Evolutionary conservation across 2,113 vertebrate species (phyloP).

Genomic region (Megalops atlanticus): DNA sequence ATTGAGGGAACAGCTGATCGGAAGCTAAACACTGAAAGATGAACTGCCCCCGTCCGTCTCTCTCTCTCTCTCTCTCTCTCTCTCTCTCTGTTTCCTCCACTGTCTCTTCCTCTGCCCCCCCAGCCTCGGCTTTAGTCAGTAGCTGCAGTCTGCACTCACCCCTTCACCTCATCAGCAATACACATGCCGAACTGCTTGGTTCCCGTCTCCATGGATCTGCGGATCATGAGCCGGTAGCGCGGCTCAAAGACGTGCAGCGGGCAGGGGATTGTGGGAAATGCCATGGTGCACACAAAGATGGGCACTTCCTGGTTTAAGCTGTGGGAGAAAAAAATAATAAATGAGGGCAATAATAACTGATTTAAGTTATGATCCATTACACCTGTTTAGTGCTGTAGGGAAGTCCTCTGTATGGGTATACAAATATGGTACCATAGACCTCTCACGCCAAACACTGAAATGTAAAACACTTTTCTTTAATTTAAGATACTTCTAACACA

Average conservation of each 20-base stretch:
- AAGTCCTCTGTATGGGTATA: not conserved
- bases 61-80: not conserved
- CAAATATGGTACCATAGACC: too few species aligned
- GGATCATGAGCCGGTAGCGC: constrained; percentile 88
- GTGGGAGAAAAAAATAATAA: constrained; percentile 33
- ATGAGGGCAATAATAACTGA: not conserved
- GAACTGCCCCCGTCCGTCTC: too few species aligned
- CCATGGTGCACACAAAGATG: constrained; percentile 92
- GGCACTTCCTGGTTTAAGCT: constrained; percentile 93
- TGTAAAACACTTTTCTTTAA: too few species aligned
- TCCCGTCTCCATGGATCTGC: constrained; percentile 90
- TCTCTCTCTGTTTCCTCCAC: too few species aligned
- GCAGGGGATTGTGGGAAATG: constrained; percentile 91
- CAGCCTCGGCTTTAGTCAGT: too few species aligned
- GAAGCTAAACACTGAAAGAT: too few species aligned
- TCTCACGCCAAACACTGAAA: too few species aligned
- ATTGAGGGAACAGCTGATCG: too few species aligned
- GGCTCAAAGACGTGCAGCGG: constrained; percentile 91
- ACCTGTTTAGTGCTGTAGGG: too few species aligned
- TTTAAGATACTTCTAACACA: too few species aligned
- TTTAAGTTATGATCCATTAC: not conserved
- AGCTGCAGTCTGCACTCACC: constrained; percentile 74
- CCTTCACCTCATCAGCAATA: constrained; percentile 84
- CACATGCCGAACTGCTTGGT: constrained; percentile 94
- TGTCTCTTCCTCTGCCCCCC: too few species aligned